A percentile compares a stretch with the other conserved stretches of the same genome.
phyloP scores from a whole-genome alignment of 2,113 vertebrate species.

The Donacobius atricapilla region DNA sequence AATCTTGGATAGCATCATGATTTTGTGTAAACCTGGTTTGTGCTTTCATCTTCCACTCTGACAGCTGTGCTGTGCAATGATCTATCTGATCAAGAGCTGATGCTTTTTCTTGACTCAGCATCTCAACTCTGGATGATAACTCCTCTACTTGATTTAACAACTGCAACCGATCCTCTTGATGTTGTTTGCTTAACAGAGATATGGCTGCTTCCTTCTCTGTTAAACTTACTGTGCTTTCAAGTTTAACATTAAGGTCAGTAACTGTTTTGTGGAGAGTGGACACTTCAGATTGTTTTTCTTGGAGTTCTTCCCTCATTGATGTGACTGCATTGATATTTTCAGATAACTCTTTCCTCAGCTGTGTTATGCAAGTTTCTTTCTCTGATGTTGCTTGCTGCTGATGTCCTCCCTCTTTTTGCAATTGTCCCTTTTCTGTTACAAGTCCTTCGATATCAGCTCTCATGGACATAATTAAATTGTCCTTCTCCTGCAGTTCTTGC shows the following conservation, averaged over 20 bases:
- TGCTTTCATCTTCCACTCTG: slow-evolving; percentile 84
- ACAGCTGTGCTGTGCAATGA: slow-evolving; percentile 74
- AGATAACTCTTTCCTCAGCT: slow-evolving; percentile 80
- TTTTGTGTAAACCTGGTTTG: slow-evolving; percentile 78
- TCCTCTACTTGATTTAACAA: slow-evolving; percentile 74
- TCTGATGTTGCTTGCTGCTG: slow-evolving; percentile 80
- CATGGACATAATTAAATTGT: slow-evolving; percentile 79
- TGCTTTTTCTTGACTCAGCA: slow-evolving; percentile 79
- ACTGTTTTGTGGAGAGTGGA: slow-evolving; percentile 74
- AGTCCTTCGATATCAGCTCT: slow-evolving; percentile 71
- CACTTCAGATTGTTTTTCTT: slow-evolving; percentile 77
- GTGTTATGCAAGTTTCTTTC: slow-evolving; percentile 82
- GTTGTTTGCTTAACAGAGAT: slow-evolving; percentile 74
- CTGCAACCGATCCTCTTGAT: slow-evolving; percentile 71
- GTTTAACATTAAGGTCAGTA: slow-evolving; percentile 77
- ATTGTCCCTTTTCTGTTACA: slow-evolving; percentile 75
- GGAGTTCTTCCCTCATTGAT: slow-evolving; percentile 77
- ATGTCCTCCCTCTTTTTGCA: slow-evolving; percentile 75
- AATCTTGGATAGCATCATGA: slow-evolving; percentile 77
- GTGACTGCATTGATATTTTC: slow-evolving; percentile 76
- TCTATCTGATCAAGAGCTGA: slow-evolving; percentile 78
- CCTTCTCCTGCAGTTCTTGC: slow-evolving; percentile 81
- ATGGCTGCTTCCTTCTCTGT: slow-evolving; percentile 85
- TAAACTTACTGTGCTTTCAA: slow-evolving; percentile 72
- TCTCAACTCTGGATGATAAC: slow-evolving; percentile 69